Conservation (phyloP, 2,797 vertebrate species). For the Sarcophilus harrisii region DNA sequence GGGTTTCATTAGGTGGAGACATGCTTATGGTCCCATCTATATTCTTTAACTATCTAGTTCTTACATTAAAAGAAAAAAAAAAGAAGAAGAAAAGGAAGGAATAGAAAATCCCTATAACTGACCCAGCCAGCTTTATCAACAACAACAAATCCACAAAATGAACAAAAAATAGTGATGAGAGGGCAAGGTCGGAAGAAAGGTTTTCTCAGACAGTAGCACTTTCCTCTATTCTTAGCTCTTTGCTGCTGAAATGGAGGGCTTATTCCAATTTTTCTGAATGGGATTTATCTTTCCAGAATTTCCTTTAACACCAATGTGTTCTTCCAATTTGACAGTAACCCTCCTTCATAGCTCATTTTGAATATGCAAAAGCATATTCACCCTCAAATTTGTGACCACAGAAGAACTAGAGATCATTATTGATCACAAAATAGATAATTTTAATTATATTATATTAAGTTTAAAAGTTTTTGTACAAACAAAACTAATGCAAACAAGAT, state of each 20-base stretch:
- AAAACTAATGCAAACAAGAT: no score
- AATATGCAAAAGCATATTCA: no score
- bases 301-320: background rate
- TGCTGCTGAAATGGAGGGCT: conserved; percentile 34
- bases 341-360: conserved; percentile 21
- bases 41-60: conserved; percentile 80
- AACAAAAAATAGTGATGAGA: background rate
- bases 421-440: no score
- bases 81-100: conserved; percentile 37
- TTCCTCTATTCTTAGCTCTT: conserved; percentile 61
- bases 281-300: conserved; percentile 51
- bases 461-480: no score
- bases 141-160: background rate
- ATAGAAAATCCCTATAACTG: conserved; percentile 48
- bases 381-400: no score
- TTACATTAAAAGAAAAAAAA: conserved; percentile 54
- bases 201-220: background rate
- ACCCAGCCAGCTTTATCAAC: background rate
- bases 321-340: background rate
- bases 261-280: conserved; percentile 11
- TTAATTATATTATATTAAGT: no score
- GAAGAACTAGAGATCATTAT: no score
- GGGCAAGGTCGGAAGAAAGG: background rate
- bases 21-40: conserved; percentile 69
- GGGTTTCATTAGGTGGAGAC: conserved; percentile 57